Evolutionary conservation across 2,888 invertebrate genomes (phyloP), one percentile per base, ranked within the genome.

Genomic region (Congeria kusceri): DNA sequence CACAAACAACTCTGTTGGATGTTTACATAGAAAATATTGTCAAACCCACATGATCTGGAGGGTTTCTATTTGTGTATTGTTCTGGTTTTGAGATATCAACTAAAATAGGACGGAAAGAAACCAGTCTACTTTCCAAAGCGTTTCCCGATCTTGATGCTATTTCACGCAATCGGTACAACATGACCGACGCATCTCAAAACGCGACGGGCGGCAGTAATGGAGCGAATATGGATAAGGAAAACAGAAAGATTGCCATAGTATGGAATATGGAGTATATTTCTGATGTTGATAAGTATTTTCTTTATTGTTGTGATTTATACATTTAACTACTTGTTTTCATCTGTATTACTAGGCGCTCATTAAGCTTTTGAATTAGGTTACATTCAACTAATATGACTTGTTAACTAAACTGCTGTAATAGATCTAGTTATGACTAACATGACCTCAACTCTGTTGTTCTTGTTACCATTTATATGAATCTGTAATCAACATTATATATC

Each of bases 21-120:
- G 49, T 49, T 49, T 49, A 49, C 49, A 49, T 49, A 49, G 49
- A 20, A 44, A 49, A 49, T 49, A 49, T 32, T 20, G 49, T 49
- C 49, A 49, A 49, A 49, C 49, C 49, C 49, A 49, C 49, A 49
- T 49, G 49, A 49, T 20, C 49, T 49, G 49, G 20, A 49, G 18
- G 49, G 49, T 49, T 49, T 15, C 5, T 20, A 4, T 32, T 32
- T 32, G 11, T 32, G 4, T 4, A 32, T 32, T 11, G 11, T n/a
- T 7, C 4, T 32, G 32, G 5, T 7, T 7, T 7, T 32, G 4
- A 32, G 4, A 7, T 32, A 32, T 7, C 5, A 4, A 32, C 4
- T 32, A 32, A 32, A 32, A 32, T 11, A 32, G 11, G 5, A 32
- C 32, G 11, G 11, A 32, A 7, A 32, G 32, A 49, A 49, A 49